A percentile compares a stretch with the other conserved stretches of the same genome.
Conservation (phyloP, 1,140 invertebrate genomes). For the Drusus annulatus region DNA sequence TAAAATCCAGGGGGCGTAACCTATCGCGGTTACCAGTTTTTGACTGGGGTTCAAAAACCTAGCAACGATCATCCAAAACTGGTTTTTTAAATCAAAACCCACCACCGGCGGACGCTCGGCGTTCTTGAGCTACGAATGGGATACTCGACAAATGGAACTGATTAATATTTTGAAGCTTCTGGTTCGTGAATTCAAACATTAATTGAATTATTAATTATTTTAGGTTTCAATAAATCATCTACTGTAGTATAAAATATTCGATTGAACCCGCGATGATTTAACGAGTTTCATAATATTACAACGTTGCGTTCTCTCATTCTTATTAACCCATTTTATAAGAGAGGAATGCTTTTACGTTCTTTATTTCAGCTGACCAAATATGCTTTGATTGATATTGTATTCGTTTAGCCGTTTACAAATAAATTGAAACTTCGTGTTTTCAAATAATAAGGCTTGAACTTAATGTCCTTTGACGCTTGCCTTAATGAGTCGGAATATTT, state of each 20-base stretch:
- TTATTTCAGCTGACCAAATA: not conserved
- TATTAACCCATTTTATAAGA: too few relatives aligned
- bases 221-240: too few relatives aligned
- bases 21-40: conserved; percentile 36
- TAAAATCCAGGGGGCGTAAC: conserved; percentile 16
- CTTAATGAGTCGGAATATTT: conserved; percentile 9
- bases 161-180: not conserved
- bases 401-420: not conserved
- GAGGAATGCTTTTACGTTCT: too few relatives aligned
- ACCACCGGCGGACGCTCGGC: not conserved
- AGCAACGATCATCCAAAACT: conserved; percentile 11
- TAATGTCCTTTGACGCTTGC: conserved; percentile 14
- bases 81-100: conserved; percentile 23
- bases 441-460: not conserved
- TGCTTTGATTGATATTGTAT: not conserved
- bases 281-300: too few relatives aligned
- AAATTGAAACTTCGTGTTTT: conserved; percentile 23
- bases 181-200: not conserved
- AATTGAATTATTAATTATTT: not conserved
- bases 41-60: conserved; percentile 22
- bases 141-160: not conserved
- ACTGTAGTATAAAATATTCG: too few relatives aligned
- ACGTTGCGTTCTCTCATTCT: too few relatives aligned
- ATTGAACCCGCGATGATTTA: too few relatives aligned
- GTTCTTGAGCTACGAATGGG: not conserved